Evolutionary conservation across 2,888 invertebrate genomes (phyloP), one percentile per base, ranked within the genome.

Genomic region (Liodrosophila aerea): DNA sequence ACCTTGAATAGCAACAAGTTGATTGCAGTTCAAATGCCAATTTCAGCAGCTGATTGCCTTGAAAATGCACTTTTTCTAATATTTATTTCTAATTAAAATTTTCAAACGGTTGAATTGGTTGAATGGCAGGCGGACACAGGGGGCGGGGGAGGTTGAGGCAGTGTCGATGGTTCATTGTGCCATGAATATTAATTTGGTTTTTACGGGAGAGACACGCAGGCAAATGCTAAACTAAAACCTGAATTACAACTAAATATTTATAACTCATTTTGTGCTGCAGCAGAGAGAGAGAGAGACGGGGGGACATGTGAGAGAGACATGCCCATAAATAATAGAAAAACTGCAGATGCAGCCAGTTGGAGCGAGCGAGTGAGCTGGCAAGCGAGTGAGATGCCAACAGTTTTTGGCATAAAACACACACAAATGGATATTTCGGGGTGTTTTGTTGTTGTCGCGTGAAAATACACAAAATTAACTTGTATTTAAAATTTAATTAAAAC

Each of bases 181-280:
- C 67, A 83, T 82, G 76, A 83, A 85, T 85, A 85, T 85, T 85
- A 76, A 85, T 76, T 85, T 77, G 64, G 74, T 73, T 69, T 75
- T 80, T 58, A 59, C 49, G 53, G 52, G 27, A 27, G 8, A 46
- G 56, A 44, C 53, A n/a, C n/a, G n/a, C n/a, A n/a, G 71, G 67
- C 72, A 85, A 22, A 70, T 77, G 75, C 53, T 57, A 78, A 82
- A 74, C 76, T 83, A 80, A 83, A 70, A 75, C 76, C 74, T 62
- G 76, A 85, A 83, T 83, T 76, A 80, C 83, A 80, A 83, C 80
- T 85, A 76, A 83, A 83, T 85, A 83, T 85, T 85, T 83, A 85
- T 80, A 85, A 85, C 81, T 85, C 75, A 83, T 85, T 85, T 83
- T 82, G 61, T 64, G 46, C 45, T n/a, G 39, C 49, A 40, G 52